Base-by-base conservation (phyloP, 2,888 invertebrate species). In the Sminthurides aquaticus region DNA sequence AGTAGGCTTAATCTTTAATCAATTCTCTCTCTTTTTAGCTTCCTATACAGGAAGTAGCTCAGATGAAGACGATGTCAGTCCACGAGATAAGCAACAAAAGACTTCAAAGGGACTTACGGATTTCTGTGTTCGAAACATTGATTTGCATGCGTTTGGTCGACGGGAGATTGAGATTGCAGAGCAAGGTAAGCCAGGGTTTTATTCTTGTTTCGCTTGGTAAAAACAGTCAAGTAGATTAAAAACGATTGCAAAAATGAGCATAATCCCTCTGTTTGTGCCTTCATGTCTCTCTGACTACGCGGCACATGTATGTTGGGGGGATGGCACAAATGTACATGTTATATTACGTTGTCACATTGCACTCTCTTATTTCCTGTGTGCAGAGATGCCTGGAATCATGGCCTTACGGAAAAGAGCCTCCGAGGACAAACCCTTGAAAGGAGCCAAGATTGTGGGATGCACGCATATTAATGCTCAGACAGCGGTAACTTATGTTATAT, bases 381-480 rank as follows among this genome's bases (percentile, higher is more conserved):
- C 77, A 87, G 97, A 98, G 83, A 98, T 98, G 97, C 95, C 96
- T 0, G 97, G 97, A 0, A 91, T 98, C 67, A 92, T 97, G 87
- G 95, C 96, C 1, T 80, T 98, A 72, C 83, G 96, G 60, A 91
- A 91, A 75, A 83, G 96, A 68, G 96, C 96, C 0, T 85, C 87
- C 61, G 93, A 95, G 63, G 96, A 97, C 77, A 95, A 94, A 75
- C 97, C 97, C 0, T 79, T 98, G 74, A 90, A 91, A 78, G 94
- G 95, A 78, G 97, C 97, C 15, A 93, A 91, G 83, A 90, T 94
- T 71, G 94, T 97, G 59, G 97, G 96, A 34, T 98, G 97, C 80
- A 97, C 96, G 59, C 98, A 98, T 81, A 95, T 98, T 76, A 98
- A 96, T 80, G 97, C 97, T 52, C 98, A 98, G 81, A 97, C 96